A percentile compares a stretch with the other conserved stretches of the same genome.
These are phyloP conservation scores for Epinotia ramella DNA, from an alignment of 2,888 invertebrate genomes.

Conservation along the genomic window DNA sequence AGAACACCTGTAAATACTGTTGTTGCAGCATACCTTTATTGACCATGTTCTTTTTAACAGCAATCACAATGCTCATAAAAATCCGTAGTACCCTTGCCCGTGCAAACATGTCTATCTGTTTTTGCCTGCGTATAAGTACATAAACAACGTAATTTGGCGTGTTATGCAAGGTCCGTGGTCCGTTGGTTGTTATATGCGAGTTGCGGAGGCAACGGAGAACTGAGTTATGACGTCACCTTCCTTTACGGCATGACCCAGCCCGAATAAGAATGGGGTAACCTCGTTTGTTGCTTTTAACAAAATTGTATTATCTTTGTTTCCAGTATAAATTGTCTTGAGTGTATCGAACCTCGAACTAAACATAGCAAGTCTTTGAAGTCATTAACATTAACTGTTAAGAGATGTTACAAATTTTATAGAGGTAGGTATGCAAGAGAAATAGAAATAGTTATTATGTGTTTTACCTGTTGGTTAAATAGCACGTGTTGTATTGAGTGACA, in stretches of 20 bases:
- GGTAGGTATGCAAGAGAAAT: no score
- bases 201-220: slow-evolving; percentile 30
- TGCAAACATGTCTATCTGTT: not conserved
- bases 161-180: slow-evolving; percentile 31
- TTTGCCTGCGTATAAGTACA: not conserved
- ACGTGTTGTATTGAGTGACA: no score
- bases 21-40: no score
- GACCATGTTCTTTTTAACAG: no score
- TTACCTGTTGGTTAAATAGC: no score
- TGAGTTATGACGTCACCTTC: slow-evolving; percentile 39
- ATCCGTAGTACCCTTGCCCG: not conserved
- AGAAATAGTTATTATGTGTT: no score
- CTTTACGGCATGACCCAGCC: slow-evolving; percentile 31
- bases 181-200: slow-evolving; percentile 28
- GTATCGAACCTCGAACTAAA: slow-evolving; percentile 6
- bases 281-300: slow-evolving; percentile 38
- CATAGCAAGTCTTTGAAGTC: not conserved
- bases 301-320: slow-evolving; percentile 36
- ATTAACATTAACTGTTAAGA: not conserved
- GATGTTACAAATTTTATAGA: not conserved
- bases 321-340: slow-evolving; percentile 10
- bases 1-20: no score
- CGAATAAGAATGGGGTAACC: slow-evolving; percentile 36
- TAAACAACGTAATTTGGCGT: slow-evolving; percentile 19
- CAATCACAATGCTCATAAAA: not conserved